Base-by-base conservation (phyloP, 2,888 invertebrate species). In the Ferrisia virgata region DNA sequence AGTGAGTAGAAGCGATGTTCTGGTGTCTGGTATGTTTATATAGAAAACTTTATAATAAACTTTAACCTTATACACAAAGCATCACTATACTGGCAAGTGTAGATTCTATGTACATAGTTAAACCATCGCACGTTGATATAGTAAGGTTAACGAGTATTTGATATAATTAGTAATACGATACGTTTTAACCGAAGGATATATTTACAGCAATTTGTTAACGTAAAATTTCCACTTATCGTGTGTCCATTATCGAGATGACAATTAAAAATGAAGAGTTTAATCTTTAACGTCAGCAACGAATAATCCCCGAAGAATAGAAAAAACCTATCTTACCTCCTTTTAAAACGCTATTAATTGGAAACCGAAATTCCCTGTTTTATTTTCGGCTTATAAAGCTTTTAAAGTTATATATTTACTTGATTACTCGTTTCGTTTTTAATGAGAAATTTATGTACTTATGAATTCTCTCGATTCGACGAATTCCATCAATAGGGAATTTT, bases 161-260 rank as follows among this genome's bases (percentile, higher is more conserved):
- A 76, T 76, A 36, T 76, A 76, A 76, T 76, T 76, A 76, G 72
- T 76, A 76, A 76, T 33, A n/a, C 72, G 36, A 76, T 76, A 76
- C 4, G 36, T 76, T 36, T 33, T 18, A 8, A 15, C 31, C 69
- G 28, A 69, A 69, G 4, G 28, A 13, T 18, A 47, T 22, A 18
- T 22, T 36, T 8, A 1, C n/a, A n/a, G 72, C 9, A 33, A 76
- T 64, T 64, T 28, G 15, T 64, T 28, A 36, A 76, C 69, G n/a
- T 36, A 13, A 36, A 18, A 33, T 18, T 36, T 76, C 33, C 31
- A 36, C 33, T 25, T 5, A 33, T 2, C 9, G 64, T 4, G 18
- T 76, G 72, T 76, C 64, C 64, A 28, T 64, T 28, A 64, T 64
- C 13, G 72, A 36, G 72, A 76, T 76, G 72, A 76, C 72, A 76